Evolutionary conservation across 2,797 vertebrate species (phyloP).

Genomic region (Neosilurus hyrtlii): DNA sequence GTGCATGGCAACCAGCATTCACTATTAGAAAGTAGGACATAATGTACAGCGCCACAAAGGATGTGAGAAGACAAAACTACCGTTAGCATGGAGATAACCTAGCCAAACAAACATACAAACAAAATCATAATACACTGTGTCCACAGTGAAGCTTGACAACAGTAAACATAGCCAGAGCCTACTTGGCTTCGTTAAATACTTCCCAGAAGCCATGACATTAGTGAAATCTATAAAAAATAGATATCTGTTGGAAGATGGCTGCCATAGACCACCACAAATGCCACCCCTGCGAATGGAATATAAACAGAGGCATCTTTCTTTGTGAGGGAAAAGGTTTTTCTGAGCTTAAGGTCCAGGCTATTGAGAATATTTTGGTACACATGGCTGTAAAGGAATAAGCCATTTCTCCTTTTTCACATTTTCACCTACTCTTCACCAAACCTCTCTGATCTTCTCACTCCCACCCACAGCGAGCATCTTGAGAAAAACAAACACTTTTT

Average conservation of each 20-base stretch:
- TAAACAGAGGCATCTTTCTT: constrained; percentile 10
- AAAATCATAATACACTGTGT: neutral
- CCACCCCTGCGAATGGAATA: neutral
- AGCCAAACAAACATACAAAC: neutral
- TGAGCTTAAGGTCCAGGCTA: neutral
- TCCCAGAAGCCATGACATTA: neutral
- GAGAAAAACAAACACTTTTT: constrained; percentile 26
- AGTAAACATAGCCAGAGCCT: constrained; percentile 11
- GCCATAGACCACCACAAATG: neutral
- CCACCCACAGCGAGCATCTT: constrained; percentile 33
- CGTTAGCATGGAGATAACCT: neutral
- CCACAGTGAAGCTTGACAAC: neutral
- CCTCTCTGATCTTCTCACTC: constrained; percentile 17
- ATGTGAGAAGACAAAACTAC: constrained; percentile 13
- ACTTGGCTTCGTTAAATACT: neutral
- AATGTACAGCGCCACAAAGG: constrained; percentile 13
- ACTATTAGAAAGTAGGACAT: constrained; percentile 25
- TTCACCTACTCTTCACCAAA: neutral
- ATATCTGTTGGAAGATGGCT: constrained; percentile 2
- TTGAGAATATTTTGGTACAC: neutral
- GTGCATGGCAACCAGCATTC: constrained; percentile 30
- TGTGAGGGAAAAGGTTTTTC: neutral
- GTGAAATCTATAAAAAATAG: neutral
- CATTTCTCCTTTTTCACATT: neutral
- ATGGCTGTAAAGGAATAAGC: neutral